phyloP scores from a whole-genome alignment of 2,888 invertebrate genomes.

The Pammene aurita region DNA sequence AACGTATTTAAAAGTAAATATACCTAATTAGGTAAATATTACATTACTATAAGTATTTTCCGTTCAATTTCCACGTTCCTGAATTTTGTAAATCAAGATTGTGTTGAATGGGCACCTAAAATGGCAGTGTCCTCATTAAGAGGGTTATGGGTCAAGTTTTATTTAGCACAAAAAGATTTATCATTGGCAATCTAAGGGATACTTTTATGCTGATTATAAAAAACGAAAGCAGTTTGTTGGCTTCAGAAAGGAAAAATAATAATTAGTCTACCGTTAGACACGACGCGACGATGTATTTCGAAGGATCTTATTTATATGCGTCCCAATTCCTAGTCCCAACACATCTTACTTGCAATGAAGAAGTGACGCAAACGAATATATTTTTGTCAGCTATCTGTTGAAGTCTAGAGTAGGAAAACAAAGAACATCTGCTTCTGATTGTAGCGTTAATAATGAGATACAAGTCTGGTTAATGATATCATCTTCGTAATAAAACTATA shows the following conservation, averaged over 20 bases:
- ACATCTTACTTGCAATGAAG: conserved; percentile 29
- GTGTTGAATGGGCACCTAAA: too few species aligned
- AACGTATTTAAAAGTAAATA: not conserved
- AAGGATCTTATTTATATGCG: conserved; percentile 3
- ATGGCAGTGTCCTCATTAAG: too few species aligned
- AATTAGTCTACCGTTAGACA: not conserved
- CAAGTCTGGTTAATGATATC: conserved; percentile 30
- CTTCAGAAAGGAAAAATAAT: not conserved
- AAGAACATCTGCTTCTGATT: conserved; percentile 11
- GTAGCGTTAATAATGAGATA: conserved; percentile 1
- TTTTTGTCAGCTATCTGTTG: conserved; percentile 15
- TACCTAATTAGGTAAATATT: too few species aligned
- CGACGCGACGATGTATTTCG: not conserved
- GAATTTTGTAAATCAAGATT: too few species aligned
- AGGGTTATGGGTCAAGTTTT: too few species aligned
- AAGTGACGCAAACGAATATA: conserved; percentile 15
- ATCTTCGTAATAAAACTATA: conserved; percentile 24
- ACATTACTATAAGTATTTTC: too few species aligned
- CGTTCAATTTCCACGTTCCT: too few species aligned
- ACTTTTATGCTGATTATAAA: too few species aligned
- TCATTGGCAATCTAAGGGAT: too few species aligned
- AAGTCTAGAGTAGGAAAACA: conserved; percentile 16
- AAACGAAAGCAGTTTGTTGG: too few species aligned
- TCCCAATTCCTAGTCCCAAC: conserved; percentile 1
- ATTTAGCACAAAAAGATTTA: too few species aligned